A percentile compares a stretch with the other conserved stretches of the same genome.
Conservation (phyloP, 2,797 vertebrate genomes). For the Sus cebifrons region DNA sequence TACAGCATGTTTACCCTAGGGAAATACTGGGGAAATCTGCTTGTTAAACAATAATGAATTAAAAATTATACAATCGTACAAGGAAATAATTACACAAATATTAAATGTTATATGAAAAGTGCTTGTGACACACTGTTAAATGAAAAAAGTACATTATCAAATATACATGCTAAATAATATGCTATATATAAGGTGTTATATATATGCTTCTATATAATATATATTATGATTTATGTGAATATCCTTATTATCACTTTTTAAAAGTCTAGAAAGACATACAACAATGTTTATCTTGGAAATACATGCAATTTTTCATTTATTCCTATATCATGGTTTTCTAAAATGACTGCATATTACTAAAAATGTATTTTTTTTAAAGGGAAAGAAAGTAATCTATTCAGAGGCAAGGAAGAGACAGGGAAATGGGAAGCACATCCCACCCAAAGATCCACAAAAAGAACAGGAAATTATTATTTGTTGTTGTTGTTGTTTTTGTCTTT, state of each 20-base stretch:
- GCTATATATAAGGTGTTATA: not conserved
- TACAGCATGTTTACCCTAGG: constrained; percentile 50
- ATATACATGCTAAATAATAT: not conserved
- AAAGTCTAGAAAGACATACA: constrained; percentile 22
- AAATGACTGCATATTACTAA: constrained; percentile 63
- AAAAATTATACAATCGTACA: constrained; percentile 56
- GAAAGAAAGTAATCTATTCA: not conserved
- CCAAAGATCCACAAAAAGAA: not conserved
- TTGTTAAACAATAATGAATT: constrained; percentile 38
- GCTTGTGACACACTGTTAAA: constrained; percentile 29
- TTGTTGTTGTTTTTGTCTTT: too few relatives aligned
- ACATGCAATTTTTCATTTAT: constrained; percentile 49
- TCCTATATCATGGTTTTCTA: not conserved
- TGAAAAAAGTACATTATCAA: constrained; percentile 12
- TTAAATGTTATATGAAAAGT: constrained; percentile 61
- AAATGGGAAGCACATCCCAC: not conserved
- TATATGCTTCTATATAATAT: not conserved
- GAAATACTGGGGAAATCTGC: constrained; percentile 11
- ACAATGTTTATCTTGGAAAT: constrained; percentile 14
- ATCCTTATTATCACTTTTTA: constrained; percentile 43
- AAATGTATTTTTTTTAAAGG: constrained; percentile 38
- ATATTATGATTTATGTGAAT: not conserved
- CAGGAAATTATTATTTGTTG: not conserved
- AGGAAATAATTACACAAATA: constrained; percentile 39
- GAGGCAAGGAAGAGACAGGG: not conserved